Percentiles rank a stretch among this genome's conserved stretches.
These are phyloP conservation scores for Campaea margaritaria DNA, from an alignment of 2,888 invertebrate species.

Conservation along the genomic window DNA sequence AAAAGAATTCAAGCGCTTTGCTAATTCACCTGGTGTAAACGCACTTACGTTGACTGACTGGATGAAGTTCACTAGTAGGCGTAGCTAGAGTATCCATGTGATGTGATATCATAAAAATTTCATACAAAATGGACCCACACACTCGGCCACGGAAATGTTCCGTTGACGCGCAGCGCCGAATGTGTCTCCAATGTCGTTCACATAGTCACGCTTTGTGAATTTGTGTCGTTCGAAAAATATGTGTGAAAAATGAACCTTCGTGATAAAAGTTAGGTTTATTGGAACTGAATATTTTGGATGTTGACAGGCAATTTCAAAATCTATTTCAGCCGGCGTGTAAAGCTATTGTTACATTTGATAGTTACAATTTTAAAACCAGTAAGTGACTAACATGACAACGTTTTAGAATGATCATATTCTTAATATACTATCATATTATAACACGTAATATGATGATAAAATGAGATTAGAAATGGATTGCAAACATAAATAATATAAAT, in stretches of 20 bases:
- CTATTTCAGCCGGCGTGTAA: neutral
- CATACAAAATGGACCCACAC: conserved; percentile 43
- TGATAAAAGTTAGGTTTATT: conserved; percentile 17
- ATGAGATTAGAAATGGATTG: no score
- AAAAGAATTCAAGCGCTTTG: conserved; percentile 21
- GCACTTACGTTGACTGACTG: conserved; percentile 23
- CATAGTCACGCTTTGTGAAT: conserved; percentile 27
- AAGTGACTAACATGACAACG: no score
- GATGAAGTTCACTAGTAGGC: neutral
- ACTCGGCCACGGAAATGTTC: conserved; percentile 60
- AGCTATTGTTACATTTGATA: no score
- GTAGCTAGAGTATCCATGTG: no score
- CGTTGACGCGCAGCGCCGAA: conserved; percentile 53
- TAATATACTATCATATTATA: no score
- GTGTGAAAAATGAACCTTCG: conserved; percentile 18
- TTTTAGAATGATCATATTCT: no score
- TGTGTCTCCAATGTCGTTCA: conserved; percentile 49
- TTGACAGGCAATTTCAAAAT: conserved; percentile 14
- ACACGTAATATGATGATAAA: no score
- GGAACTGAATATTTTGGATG: conserved; percentile 7
- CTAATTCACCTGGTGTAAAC: conserved; percentile 21
- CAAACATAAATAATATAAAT: no score
- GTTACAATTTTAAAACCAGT: no score
- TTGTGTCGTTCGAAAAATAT: conserved; percentile 31
- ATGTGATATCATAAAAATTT: no score